phyloP scores from a whole-genome alignment of 2,113 vertebrate species.

The Prunella fulvescens region DNA sequence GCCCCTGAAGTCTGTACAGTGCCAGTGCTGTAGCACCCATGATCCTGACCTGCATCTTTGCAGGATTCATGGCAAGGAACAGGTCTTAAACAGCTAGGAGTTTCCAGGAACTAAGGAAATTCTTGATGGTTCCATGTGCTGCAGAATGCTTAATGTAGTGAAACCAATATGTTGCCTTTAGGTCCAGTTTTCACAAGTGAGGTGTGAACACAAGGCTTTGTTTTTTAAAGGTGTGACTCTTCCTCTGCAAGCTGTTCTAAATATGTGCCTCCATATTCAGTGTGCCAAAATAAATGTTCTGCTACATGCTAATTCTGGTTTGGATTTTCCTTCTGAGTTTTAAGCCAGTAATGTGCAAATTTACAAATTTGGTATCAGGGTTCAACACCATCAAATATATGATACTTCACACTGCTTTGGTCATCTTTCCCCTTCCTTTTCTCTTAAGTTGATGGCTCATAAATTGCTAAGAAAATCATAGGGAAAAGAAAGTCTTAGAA shows the following conservation, averaged over 20 bases:
- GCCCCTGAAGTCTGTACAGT: neutral
- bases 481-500: neutral
- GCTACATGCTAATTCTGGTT: neutral
- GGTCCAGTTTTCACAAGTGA: conserved; percentile 4
- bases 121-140: neutral
- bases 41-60: neutral
- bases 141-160: neutral
- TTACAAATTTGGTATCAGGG: neutral
- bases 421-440: neutral
- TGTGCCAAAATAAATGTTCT: conserved; percentile 43
- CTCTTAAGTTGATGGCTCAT: neutral
- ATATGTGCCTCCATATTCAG: neutral
- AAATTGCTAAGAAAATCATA: neutral
- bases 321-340: neutral
- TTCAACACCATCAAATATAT: neutral
- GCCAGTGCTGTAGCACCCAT: neutral
- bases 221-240: conserved; percentile 42
- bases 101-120: neutral
- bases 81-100: neutral
- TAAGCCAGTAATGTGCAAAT: neutral
- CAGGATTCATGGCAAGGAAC: neutral
- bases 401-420: neutral
- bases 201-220: neutral
- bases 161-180: conserved; percentile 12
- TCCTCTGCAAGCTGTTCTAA: conserved; percentile 19